Base-by-base conservation (phyloP, 2,888 invertebrate species). In the Uloborus plumipes region DNA sequence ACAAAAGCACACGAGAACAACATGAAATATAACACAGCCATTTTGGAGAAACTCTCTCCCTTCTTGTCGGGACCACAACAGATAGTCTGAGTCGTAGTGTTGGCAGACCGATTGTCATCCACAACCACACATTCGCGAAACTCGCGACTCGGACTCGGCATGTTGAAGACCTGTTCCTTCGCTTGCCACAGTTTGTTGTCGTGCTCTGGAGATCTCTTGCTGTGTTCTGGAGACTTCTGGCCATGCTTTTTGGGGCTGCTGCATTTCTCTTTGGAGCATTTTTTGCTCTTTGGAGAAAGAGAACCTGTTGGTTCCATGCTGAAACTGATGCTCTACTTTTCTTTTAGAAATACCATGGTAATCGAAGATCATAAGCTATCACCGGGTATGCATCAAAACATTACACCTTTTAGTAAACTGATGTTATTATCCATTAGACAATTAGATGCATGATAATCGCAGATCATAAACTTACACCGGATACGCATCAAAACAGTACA, bases 11-110 rank as follows among this genome's bases (percentile, higher is more conserved):
- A 73, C 49, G 67, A 73, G 39, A 80, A 73, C 31, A 61, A 73
- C 79, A 80, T 62, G 26, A 80, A 69, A 47, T 80, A 80, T 53
- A 80, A 22, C 15, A 80, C 64, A 26, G 79, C 79, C 79, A 80
- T 67, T 50, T 73, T 51, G 26, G 79, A 80, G 53, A 80, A 80
- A 2, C 73, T 69, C 49, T 73, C 79, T 1, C 73, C 67, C n/a
- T 73, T 69, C 49, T 73, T 67, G 18, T 62, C 61, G 11, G 59
- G 47, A 13, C 72, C 59, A 55, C 73, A 73, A 18, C 50, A 20
- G 2, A 51, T 51, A 3, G 26, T 31, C 14, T 47, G 15, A 22
- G 51, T n/a, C n/a, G n/a, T n/a, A n/a, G n/a, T 13, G 6, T 11
- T 47, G 14, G 18, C 26, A 31, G 51, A n/a, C 9, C 50, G 15